Conservation (phyloP, 2,797 vertebrate genomes). For the Ptychobarbus kaznakovi region DNA sequence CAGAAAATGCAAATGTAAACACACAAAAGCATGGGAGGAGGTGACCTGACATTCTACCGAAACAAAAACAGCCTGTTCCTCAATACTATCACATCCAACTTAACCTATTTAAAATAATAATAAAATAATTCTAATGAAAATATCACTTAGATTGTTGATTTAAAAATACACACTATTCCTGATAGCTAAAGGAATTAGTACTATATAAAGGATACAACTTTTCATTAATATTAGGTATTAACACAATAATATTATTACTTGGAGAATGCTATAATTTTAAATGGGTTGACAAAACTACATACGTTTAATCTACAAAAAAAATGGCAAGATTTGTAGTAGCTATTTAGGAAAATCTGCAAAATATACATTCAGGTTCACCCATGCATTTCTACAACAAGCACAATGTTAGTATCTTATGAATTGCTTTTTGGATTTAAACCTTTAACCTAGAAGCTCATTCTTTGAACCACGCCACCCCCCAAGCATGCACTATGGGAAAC, state of each 20-base stretch:
- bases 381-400: neutral
- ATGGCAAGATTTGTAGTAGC: too few relatives aligned
- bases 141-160: neutral
- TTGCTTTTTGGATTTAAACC: neutral
- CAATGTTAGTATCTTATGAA: neutral
- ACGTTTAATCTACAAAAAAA: neutral
- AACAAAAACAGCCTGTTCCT: slow-evolving; percentile 19
- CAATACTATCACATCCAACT: too few relatives aligned
- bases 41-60: neutral
- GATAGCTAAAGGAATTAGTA: neutral
- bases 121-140: neutral
- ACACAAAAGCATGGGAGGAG: slow-evolving; percentile 24
- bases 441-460: neutral
- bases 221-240: neutral
- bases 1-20: slow-evolving; percentile 23
- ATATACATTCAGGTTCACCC: too few relatives aligned
- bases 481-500: neutral
- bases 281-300: neutral
- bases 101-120: neutral
- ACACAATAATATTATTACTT: neutral
- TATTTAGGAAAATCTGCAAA: too few relatives aligned
- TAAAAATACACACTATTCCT: neutral
- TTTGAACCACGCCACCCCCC: neutral
- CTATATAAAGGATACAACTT: neutral
- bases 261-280: neutral